Evolutionary conservation across 1,140 invertebrate species (phyloP), one percentile per base, ranked within the genome.

Genomic region (Notospermus geniculatus): DNA sequence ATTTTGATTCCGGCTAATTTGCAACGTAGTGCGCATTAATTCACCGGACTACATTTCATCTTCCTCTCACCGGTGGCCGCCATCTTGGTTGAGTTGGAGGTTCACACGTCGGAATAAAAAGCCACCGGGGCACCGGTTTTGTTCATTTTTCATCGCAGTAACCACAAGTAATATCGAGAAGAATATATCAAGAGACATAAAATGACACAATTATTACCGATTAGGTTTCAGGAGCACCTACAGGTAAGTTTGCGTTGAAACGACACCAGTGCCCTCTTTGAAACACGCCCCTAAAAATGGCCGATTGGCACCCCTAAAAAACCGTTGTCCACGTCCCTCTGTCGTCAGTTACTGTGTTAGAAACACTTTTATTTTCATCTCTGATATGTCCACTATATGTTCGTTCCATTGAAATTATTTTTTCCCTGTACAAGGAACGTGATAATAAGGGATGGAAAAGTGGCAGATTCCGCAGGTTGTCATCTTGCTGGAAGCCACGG

Each of bases 221-320:
- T 96, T 83, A 89, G 91, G 78, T 96, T 96, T 86, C 93, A 96
- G 84, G 93, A 97, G 88, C 93, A 96, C 85, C 88, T 96, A 79
- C 93, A 95, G 92, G 93, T 95, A 86, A 85, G 80, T 80, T 61
- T 62, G n/a, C 61, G 58, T 22, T 54, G 55, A 19, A 45, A 27
- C 39, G 50, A 60, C 57, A 54, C 65, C 60, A 52, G 56, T 50
- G 30, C 29, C 30, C 19, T 43, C 32, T 54, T 46, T 30, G 29
- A n/a, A 32, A 64, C 54, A 65, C 62, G 60, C 63, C 64, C 63
- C 64, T 62, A 60, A 62, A 55, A 59, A 61, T 23, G 30, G 25
- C 41, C n/a, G 23, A 25, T n/a, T 59, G 22, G 41, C 54, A 13
- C 52, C 36, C 28, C 17, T 56, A 25, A 62, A 23, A 27, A 32